phyloP scores from a whole-genome alignment of 92 coral and sea anemone genomes.

The Plumapathes pennacea region DNA sequence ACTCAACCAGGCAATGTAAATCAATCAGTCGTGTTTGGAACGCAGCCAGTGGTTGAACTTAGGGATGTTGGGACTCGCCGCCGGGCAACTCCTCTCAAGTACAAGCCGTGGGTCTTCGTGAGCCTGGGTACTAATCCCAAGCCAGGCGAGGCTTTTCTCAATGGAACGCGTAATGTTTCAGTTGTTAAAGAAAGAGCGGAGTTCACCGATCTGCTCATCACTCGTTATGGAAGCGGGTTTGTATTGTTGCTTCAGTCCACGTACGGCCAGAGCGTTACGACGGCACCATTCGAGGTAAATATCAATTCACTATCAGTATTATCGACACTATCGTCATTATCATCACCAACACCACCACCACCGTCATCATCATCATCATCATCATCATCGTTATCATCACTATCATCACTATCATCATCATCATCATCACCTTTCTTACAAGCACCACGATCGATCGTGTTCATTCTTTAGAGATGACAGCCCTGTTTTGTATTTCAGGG shows the following conservation, averaged over 20 bases:
- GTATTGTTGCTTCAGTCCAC: slow-evolving; percentile 54
- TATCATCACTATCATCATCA: too few species aligned
- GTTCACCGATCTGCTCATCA: slow-evolving; percentile 63
- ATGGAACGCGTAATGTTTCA: slow-evolving; percentile 56
- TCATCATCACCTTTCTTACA: too few species aligned
- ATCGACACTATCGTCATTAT: background rate
- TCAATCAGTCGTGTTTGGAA: slow-evolving; percentile 66
- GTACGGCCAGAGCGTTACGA: slow-evolving; percentile 44
- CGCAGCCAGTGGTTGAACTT: slow-evolving; percentile 80
- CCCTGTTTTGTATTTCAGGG: too few species aligned
- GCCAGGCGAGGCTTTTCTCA: slow-evolving; percentile 46
- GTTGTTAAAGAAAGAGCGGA: slow-evolving; percentile 65
- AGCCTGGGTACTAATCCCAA: slow-evolving; percentile 59
- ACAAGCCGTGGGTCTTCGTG: slow-evolving; percentile 49
- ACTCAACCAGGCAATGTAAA: slow-evolving; percentile 61
- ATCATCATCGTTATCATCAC: too few species aligned
- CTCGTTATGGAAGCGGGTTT: slow-evolving; percentile 58
- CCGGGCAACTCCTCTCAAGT: slow-evolving; percentile 71
- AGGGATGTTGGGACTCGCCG: slow-evolving; percentile 73
- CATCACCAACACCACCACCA: too few species aligned
- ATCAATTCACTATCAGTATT: background rate
- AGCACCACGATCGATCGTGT: too few species aligned
- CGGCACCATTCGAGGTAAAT: slow-evolving; percentile 65
- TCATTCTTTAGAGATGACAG: too few species aligned
- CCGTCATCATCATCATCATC: too few species aligned